Percentiles rank a stretch among this genome's conserved stretches.
Conservation (phyloP, 2,113 vertebrate genomes). For the Xiphias gladius region DNA sequence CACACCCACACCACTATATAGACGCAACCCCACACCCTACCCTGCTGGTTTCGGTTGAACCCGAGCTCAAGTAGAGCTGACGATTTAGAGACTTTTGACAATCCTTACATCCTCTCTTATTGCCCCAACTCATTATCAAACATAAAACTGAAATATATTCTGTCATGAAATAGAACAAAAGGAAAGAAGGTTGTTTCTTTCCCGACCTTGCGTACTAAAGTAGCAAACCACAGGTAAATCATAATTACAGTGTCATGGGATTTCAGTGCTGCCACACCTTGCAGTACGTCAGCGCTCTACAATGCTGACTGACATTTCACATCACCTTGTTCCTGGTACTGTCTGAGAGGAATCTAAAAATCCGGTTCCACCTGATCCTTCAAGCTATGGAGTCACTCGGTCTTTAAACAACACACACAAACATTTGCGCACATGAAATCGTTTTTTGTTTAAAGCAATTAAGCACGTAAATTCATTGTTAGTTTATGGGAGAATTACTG, state of each 20-base stretch:
- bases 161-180: not conserved
- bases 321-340: not conserved
- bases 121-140: not conserved
- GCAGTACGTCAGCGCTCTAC: not conserved
- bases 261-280: not conserved
- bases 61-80: not conserved
- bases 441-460: not conserved
- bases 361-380: conserved; percentile 32
- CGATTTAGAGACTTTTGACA: not conserved
- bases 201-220: not conserved
- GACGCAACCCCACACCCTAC: not conserved
- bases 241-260: not conserved
- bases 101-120: not conserved
- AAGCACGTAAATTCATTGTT: no score
- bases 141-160: not conserved
- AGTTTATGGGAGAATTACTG: no score
- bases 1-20: not conserved
- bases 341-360: not conserved
- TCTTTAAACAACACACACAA: not conserved
- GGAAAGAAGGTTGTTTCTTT: not conserved
- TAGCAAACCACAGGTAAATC: not conserved
- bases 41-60: conserved; percentile 59
- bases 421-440: not conserved
- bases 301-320: not conserved
- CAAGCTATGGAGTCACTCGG: fast-evolving